Evolutionary conservation across 2,113 vertebrate species (phyloP), one percentile per base, ranked within the genome.

Genomic region (Coptodon rendalli): DNA sequence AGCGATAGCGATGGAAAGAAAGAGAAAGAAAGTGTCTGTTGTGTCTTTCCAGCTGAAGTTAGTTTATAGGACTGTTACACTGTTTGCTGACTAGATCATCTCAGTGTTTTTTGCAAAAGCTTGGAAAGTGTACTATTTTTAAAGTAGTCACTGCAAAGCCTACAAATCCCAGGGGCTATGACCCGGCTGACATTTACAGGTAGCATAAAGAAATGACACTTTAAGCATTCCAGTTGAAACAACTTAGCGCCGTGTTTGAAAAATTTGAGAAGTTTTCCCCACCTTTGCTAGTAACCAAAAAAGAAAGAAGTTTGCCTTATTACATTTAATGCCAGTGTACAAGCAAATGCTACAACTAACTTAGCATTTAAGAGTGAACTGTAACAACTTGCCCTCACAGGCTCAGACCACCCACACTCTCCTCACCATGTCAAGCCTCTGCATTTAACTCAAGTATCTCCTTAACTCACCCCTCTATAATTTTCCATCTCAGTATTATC

Each of bases 401-500:
- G 87, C 89, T 86, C 84, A 91, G 96, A 95, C 95, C 96, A 96
- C 96, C 94, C 96, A 95, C 92, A 86, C 85, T 79, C 92, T 86
- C 82, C 79, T 85, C 80, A 86, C 83, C 84, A 82, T 90, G 85
- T 93, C 94, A 86, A 93, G 88, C 86, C 83, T 89, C 81, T 90
- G 90, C 92, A 88, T 94, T 94, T 95, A 95, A 94, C 89, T 91
- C 86, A 89, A 94, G 91, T 91, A 91, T 94, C 91, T 93, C 71
- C 87, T 94, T 93, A 91, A 91, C 90, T 93, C 87, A 86, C 88
- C 80, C 83, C 94, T 90, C 94, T 96, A 92, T 96, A 94, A 96
- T 96, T 96, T 96, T 92, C 94, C 92, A 91, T 94, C 89, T 88
- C 91, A 19, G 91, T 90, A 94, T 95, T 95, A 95, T 95, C 91